Percentiles rank a stretch among this genome's conserved stretches.
These are phyloP conservation scores for Ptychobarbus kaznakovi DNA, from an alignment of 2,797 vertebrate species.

Conservation along the genomic window DNA sequence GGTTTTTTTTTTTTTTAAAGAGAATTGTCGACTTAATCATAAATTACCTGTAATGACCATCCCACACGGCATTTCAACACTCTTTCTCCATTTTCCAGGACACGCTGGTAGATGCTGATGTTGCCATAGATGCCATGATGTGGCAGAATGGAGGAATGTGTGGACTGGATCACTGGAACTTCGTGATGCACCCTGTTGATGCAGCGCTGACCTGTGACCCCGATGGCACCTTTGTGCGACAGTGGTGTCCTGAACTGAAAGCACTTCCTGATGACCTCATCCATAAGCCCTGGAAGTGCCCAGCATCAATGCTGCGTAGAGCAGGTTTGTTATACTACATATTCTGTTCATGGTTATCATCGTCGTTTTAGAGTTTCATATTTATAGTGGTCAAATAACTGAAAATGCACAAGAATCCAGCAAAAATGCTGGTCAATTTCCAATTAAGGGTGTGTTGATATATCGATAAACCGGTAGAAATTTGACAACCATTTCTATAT, in stretches of 20 bases:
- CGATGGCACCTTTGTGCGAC: constrained; percentile 69
- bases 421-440: background rate
- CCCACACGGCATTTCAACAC: background rate
- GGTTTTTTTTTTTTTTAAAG: too few species aligned
- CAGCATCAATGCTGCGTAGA: constrained; percentile 70
- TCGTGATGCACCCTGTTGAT: constrained; percentile 79
- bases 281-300: constrained; percentile 79
- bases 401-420: background rate
- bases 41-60: background rate
- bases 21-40: too few species aligned
- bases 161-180: constrained; percentile 81
- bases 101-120: constrained; percentile 79
- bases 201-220: constrained; percentile 78
- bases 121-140: constrained; percentile 81
- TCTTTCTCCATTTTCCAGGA: constrained; percentile 63
- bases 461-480: background rate
- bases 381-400: background rate
- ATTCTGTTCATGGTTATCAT: background rate
- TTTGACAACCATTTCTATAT: background rate
- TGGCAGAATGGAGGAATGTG: constrained; percentile 83
- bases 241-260: constrained; percentile 78
- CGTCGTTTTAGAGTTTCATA: background rate
- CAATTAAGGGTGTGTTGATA: background rate
- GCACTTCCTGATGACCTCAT: constrained; percentile 75
- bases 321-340: constrained; percentile 57